Evolutionary conservation across 2,113 vertebrate species (phyloP), one percentile per base, ranked within the genome.

Genomic region (Fregetta grallaria): DNA sequence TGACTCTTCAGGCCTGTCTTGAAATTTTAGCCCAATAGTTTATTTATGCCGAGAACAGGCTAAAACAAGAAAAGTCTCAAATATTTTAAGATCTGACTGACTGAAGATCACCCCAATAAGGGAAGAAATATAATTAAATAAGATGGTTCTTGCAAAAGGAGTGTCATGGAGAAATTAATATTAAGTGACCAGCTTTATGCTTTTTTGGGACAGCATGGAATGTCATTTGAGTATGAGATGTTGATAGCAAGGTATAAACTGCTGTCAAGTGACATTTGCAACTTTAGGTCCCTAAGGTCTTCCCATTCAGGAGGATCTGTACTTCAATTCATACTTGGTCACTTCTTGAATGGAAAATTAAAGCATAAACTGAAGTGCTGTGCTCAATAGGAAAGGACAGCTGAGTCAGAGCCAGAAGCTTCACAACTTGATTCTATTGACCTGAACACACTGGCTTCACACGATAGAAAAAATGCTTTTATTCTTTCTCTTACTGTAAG

Each of bases 241-340:
- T 40, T 62, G 58, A 62, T 36, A 92, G 50, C 18, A 92, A 92
- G 19, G 22, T 86, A 70, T 66, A 76, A 96, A 95, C 15, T 86
- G 45, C 55, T 83, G 38, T 88, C 88, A 85, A 88, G 38, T 77
- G 61, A 79, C 71, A 96, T 88, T 94, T 95, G 38, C 32, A 88
- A 66, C 36, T 53, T 73, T 36, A 73, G 38, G 12, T 93, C 85
- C 62, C 50, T 80, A 55, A 67, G 27, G 47, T 65, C 72, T 84
- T 92, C n/a, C 52, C 22, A 59, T 8, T 93, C 49, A 79, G 62
- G 27, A 85, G 8, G 27, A 16, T 72, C 40, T 49, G 15, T 47
- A 53, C 22, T 50, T 9, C 49, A 68, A 9, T 70, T 68, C 10
- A 2, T 59, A 87, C 10, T 8, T 74, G 29, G 49, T 42, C 42